phyloP scores from a whole-genome alignment of 2,797 vertebrate genomes.

The Petrocephalus schoutedeni region DNA sequence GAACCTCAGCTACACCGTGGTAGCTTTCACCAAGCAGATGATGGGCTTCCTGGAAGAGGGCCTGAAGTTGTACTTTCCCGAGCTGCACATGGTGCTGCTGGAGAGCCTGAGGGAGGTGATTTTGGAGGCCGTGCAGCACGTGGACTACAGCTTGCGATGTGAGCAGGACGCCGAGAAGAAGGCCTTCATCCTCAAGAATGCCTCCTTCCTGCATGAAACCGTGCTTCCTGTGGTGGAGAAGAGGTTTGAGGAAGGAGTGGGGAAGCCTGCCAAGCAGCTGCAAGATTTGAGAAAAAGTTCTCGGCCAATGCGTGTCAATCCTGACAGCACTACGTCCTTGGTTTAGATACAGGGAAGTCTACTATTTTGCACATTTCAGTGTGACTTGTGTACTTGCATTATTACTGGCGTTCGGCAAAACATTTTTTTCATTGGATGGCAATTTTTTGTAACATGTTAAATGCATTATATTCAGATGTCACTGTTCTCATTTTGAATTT shows the following conservation, averaged over 20 bases:
- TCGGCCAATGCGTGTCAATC: conserved; percentile 78
- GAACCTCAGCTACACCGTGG: conserved; percentile 93
- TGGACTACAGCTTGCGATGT: conserved; percentile 94
- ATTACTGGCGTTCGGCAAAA: neutral
- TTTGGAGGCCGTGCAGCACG: conserved; percentile 90
- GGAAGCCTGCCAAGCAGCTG: conserved; percentile 94
- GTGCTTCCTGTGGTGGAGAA: conserved; percentile 92
- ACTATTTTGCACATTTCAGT: neutral
- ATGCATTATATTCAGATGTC: neutral
- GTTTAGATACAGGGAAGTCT: conserved; percentile 62
- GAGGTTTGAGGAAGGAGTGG: conserved; percentile 88
- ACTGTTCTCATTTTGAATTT: neutral
- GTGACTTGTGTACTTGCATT: neutral
- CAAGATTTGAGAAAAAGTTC: conserved; percentile 89
- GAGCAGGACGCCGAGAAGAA: conserved; percentile 96
- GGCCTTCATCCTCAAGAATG: conserved; percentile 85
- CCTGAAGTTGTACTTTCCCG: conserved; percentile 89
- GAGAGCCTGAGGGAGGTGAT: conserved; percentile 93
- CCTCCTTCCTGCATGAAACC: conserved; percentile 89
- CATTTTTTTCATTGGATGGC: neutral
- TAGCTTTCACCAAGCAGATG: conserved; percentile 98
- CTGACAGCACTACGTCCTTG: conserved; percentile 89
- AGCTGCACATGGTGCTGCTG: conserved; percentile 94
- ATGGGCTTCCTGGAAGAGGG: conserved; percentile 96
- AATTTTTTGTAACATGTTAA: conserved; percentile 6